These are phyloP conservation scores for Callocephalon fimbriatum DNA, from an alignment of 2,113 vertebrate species.

Conservation along the genomic window DNA sequence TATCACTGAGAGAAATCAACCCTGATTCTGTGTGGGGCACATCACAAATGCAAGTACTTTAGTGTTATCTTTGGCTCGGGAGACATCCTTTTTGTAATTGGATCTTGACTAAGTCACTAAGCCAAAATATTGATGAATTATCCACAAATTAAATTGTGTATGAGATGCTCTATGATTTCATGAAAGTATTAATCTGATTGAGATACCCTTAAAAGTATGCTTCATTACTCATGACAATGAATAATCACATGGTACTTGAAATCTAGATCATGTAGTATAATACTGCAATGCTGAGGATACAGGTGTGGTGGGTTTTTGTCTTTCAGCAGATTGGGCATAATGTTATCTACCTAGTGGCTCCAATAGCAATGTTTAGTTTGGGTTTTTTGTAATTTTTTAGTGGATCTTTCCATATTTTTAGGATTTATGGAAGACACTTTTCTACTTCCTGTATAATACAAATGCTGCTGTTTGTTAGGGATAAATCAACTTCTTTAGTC, in stretches of 20 bases:
- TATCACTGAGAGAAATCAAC: neutral
- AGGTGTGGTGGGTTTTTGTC: fast-evolving
- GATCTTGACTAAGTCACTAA: neutral
- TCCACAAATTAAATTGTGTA: neutral
- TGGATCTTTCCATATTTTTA: neutral
- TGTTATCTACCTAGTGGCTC: neutral
- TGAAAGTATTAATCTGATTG: neutral
- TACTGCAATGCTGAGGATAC: neutral
- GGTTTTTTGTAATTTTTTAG: neutral
- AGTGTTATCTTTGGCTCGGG: neutral
- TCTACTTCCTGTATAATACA: neutral
- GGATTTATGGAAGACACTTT: neutral
- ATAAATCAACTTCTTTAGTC: neutral
- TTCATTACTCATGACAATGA: neutral
- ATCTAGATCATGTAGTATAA: neutral
- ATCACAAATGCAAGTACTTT: neutral
- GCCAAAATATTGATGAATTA: neutral
- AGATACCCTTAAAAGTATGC: neutral
- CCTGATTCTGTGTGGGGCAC: neutral
- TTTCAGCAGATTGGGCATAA: neutral
- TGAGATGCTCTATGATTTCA: neutral
- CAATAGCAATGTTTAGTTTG: neutral
- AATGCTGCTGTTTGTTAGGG: neutral
- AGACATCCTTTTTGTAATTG: neutral
- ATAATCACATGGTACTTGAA: neutral